Evolutionary conservation across 2,797 vertebrate species (phyloP).

Genomic region (Myotis daubentonii): DNA sequence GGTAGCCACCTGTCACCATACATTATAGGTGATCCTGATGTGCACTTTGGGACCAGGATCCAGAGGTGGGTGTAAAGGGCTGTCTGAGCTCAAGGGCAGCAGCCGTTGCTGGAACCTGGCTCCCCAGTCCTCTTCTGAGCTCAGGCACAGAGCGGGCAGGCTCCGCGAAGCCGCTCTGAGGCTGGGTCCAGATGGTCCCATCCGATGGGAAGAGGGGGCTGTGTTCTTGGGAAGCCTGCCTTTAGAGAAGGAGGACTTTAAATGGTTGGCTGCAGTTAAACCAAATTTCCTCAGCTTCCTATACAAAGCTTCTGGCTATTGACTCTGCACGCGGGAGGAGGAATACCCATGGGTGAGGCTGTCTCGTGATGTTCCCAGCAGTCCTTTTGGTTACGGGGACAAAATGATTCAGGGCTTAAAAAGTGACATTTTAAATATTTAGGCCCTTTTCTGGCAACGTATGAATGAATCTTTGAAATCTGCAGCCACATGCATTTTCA

Average conservation of each 20-base stretch:
- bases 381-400: neutral
- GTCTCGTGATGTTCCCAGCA: accelerated
- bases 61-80: neutral
- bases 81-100: neutral
- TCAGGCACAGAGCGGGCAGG: neutral
- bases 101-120: neutral
- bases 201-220: neutral
- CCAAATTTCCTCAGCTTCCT: neutral
- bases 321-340: neutral
- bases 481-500: conserved; percentile 35
- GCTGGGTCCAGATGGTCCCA: neutral
- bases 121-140: neutral
- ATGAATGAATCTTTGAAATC: conserved; percentile 47
- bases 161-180: neutral
- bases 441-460: neutral
- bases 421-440: conserved; percentile 43
- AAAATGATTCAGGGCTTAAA: neutral
- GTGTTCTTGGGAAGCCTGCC: neutral
- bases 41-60: neutral
- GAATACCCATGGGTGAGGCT: neutral
- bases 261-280: neutral
- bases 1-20: neutral
- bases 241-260: neutral
- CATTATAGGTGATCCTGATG: neutral
- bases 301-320: neutral